phyloP scores from a whole-genome alignment of 2,797 vertebrate genomes.

The Ficedula albicollis region DNA sequence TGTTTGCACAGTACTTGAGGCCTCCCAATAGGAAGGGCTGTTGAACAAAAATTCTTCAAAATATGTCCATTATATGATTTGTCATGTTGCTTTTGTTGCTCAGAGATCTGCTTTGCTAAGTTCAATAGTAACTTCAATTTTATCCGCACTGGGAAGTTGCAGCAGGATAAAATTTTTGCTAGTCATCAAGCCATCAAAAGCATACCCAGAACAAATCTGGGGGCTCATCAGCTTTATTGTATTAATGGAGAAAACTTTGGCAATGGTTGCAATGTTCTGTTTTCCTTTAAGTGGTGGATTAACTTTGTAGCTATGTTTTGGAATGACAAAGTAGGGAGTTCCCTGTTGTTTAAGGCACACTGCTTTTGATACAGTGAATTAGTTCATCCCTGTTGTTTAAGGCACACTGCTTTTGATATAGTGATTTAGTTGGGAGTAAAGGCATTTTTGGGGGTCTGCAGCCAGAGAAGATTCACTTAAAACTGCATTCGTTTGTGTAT shows the following conservation, averaged over 20 bases:
- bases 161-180: neutral
- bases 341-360: neutral
- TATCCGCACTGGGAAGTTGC: fast-evolving
- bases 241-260: neutral
- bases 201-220: neutral
- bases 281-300: neutral
- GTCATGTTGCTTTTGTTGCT: neutral
- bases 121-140: neutral
- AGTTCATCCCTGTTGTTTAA: neutral
- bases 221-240: neutral
- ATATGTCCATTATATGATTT: neutral
- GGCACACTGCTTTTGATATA: neutral
- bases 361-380: neutral
- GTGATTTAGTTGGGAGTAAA: neutral
- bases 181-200: neutral
- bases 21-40: neutral
- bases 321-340: neutral
- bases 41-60: neutral
- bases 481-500: neutral
- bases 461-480: neutral
- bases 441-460: neutral
- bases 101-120: neutral
- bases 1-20: neutral
- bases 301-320: neutral
- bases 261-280: neutral